Percentiles rank a stretch among this genome's conserved stretches.
Conservation (phyloP, 1,140 invertebrate species). For the Homarus americanus region DNA sequence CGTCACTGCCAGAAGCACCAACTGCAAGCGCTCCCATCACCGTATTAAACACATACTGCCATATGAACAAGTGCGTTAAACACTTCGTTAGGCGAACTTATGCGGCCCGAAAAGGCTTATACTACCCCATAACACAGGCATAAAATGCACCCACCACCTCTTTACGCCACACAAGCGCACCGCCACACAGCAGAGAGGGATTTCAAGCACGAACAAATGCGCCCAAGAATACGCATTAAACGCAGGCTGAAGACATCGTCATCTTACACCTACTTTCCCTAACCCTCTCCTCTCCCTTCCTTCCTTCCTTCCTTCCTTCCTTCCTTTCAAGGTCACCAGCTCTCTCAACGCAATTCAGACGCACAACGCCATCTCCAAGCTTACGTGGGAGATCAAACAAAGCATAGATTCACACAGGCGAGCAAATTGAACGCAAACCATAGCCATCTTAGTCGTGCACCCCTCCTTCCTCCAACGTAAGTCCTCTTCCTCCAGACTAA, state of each 20-base stretch:
- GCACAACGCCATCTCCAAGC: too few relatives aligned
- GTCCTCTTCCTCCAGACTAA: not conserved
- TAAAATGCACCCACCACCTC: not conserved
- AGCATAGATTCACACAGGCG: too few relatives aligned
- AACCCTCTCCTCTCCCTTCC: not conserved
- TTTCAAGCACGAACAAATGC: not conserved
- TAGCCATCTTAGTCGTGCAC: too few relatives aligned
- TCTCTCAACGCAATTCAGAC: too few relatives aligned
- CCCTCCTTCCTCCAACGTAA: too few relatives aligned
- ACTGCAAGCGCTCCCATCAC: not conserved
- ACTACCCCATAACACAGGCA: not conserved
- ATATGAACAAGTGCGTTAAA: not conserved
- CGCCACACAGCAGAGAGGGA: not conserved
- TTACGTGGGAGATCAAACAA: too few relatives aligned
- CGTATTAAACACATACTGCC: not conserved
- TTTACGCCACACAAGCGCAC: not conserved
- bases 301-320: not conserved
- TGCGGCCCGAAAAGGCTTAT: not conserved
- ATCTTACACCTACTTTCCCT: not conserved
- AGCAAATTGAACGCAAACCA: too few relatives aligned
- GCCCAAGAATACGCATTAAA: not conserved
- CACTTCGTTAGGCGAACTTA: conserved; percentile 5
- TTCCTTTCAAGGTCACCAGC: too few relatives aligned
- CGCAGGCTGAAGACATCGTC: not conserved
- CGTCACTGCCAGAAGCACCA: not conserved